phyloP scores from a whole-genome alignment of 2,797 vertebrate species.

The Syncerus caffer region DNA sequence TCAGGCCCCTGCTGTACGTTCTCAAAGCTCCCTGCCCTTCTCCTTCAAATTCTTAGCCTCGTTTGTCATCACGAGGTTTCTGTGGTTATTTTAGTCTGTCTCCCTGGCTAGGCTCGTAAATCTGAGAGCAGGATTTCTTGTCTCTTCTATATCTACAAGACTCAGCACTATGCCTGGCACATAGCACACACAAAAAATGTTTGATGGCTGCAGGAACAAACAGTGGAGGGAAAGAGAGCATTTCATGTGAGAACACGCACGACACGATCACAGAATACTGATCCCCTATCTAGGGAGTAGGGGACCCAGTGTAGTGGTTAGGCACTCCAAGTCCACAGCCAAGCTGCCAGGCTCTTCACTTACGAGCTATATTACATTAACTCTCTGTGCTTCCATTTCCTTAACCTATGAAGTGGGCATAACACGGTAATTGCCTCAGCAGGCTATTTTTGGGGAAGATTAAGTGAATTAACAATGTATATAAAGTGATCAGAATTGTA shows the following conservation, averaged over 20 bases:
- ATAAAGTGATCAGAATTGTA: not conserved
- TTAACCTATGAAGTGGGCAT: not conserved
- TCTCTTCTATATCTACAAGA: not conserved
- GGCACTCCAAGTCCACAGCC: not conserved
- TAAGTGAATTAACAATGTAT: not conserved
- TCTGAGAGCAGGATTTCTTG: not conserved
- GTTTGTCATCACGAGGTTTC: not conserved
- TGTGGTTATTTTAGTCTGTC: not conserved
- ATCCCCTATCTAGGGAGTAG: not conserved
- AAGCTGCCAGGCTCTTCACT: not conserved
- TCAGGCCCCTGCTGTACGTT: not conserved
- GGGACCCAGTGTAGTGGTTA: rapidly evolving
- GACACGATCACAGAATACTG: not conserved
- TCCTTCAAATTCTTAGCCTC: not conserved
- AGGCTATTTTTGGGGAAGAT: not conserved
- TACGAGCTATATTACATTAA: not conserved
- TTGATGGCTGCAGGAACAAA: not conserved
- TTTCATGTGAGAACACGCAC: not conserved
- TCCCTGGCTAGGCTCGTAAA: not conserved
- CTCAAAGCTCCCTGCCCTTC: not conserved
- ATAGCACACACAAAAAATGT: not conserved
- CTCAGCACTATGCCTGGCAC: not conserved
- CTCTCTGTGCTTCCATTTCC: not conserved
- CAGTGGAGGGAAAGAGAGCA: not conserved
- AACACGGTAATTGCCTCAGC: not conserved